phyloP scores from a whole-genome alignment of 2,888 invertebrate species.

The Escarpia spicata region DNA sequence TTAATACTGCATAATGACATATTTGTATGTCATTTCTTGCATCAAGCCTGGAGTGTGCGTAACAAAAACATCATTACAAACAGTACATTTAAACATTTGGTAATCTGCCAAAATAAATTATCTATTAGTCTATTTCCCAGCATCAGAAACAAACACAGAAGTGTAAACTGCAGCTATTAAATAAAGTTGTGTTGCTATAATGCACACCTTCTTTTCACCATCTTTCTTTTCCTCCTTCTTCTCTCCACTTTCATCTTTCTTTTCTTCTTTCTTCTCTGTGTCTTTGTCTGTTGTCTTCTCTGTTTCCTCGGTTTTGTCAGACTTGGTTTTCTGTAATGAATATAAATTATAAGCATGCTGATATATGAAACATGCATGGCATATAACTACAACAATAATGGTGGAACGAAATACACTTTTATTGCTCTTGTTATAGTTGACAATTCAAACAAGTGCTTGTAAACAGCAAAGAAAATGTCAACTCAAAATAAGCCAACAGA shows the following conservation, averaged over 20 bases:
- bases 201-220: not conserved
- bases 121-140: no score
- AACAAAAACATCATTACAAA: not conserved
- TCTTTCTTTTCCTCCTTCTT: constrained; percentile 31
- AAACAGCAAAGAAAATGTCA: not conserved
- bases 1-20: no score
- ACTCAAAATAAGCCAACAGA: no score
- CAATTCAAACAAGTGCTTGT: not conserved
- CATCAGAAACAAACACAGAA: not conserved
- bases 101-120: no score
- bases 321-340: constrained; percentile 16
- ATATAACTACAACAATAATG: not conserved
- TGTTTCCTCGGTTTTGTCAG: constrained; percentile 14
- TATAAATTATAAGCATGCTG: not conserved
- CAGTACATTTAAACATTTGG: not conserved
- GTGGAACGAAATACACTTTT: not conserved
- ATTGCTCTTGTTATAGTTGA: not conserved
- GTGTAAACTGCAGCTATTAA: not conserved
- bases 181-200: not conserved
- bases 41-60: no score
- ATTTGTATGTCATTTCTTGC: no score
- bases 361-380: not conserved
- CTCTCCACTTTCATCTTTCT: constrained; percentile 40
- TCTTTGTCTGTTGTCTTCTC: constrained; percentile 26
- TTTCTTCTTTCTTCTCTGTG: constrained; percentile 26